These are phyloP conservation scores for Crotalus viridis DNA, from an alignment of 2,113 vertebrate species.

Conservation along the genomic window DNA sequence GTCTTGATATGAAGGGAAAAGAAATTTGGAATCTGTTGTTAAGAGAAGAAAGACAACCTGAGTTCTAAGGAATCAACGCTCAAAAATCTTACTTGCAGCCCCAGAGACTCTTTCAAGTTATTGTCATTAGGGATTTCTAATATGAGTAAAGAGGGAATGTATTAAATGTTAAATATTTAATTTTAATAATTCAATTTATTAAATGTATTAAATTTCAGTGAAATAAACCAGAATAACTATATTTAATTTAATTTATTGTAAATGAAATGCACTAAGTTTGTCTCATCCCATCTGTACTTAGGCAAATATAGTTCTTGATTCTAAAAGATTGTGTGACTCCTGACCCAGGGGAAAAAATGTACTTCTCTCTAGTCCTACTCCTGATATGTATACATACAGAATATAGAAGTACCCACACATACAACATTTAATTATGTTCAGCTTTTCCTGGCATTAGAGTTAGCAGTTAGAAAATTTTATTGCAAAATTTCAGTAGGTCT, in stretches of 20 bases:
- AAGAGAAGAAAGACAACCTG: not conserved
- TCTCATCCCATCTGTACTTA: not conserved
- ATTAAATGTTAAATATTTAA: not conserved
- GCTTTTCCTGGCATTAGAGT: not conserved
- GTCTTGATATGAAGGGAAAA: not conserved
- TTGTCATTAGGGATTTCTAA: not conserved
- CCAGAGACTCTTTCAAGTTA: not conserved
- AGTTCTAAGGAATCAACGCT: not conserved
- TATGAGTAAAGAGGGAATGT: not conserved
- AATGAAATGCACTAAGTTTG: not conserved
- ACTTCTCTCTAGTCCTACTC: not conserved
- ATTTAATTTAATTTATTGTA: not conserved
- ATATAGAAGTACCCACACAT: not conserved
- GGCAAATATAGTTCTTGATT: not conserved
- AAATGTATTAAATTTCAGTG: not conserved
- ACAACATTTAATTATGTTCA: not conserved
- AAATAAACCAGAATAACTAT: not conserved
- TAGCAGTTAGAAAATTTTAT: not conserved
- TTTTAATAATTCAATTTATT: not conserved
- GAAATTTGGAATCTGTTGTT: not conserved
- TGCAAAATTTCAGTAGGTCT: not conserved
- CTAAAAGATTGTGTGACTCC: not conserved
- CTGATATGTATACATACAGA: not conserved
- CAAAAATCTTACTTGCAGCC: not conserved
- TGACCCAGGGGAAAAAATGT: not conserved